Percentiles rank a stretch among this genome's conserved stretches.
Evolutionary conservation across 2,797 vertebrate genomes (phyloP).

Genomic region (Chaetophractus vellerosus): DNA sequence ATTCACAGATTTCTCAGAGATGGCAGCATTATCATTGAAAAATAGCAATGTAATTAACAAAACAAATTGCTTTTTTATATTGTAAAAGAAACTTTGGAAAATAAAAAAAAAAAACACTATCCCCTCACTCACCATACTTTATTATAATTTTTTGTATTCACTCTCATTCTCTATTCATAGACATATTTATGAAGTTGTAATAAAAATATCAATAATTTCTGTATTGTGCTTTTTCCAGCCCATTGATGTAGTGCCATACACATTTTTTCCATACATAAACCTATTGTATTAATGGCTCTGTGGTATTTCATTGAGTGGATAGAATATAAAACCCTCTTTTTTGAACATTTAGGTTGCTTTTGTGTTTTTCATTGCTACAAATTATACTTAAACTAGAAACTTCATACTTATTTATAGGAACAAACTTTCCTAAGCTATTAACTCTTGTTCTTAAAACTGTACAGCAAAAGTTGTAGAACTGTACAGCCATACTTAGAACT

Average conservation of each 20-base stretch:
- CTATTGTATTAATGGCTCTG: not conserved
- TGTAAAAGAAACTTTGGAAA: constrained; percentile 55
- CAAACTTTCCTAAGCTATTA: constrained; percentile 29
- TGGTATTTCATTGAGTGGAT: constrained; percentile 35
- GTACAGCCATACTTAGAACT: not conserved
- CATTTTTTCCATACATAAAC: not conserved
- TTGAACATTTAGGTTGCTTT: constrained; percentile 56
- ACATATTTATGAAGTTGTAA: constrained; percentile 51
- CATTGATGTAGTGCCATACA: not conserved
- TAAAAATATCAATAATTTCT: constrained; percentile 39
- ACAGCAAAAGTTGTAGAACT: constrained; percentile 1
- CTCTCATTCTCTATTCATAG: constrained; percentile 28
- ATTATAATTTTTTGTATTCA: constrained; percentile 47
- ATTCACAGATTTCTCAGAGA: constrained; percentile 38
- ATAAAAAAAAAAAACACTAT: constrained; percentile 44
- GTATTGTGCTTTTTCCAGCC: constrained; percentile 32
- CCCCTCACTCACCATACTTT: not conserved
- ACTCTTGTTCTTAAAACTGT: constrained; percentile 52
- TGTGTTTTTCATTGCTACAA: constrained; percentile 47
- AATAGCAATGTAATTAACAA: constrained; percentile 60
- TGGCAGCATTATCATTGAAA: constrained; percentile 45
- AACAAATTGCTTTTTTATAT: constrained; percentile 31
- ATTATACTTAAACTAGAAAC: constrained; percentile 66
- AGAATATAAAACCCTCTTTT: constrained; percentile 47
- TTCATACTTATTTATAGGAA: not conserved